phyloP scores from a whole-genome alignment of 1,140 invertebrate species.

The Psix sp. region DNA sequence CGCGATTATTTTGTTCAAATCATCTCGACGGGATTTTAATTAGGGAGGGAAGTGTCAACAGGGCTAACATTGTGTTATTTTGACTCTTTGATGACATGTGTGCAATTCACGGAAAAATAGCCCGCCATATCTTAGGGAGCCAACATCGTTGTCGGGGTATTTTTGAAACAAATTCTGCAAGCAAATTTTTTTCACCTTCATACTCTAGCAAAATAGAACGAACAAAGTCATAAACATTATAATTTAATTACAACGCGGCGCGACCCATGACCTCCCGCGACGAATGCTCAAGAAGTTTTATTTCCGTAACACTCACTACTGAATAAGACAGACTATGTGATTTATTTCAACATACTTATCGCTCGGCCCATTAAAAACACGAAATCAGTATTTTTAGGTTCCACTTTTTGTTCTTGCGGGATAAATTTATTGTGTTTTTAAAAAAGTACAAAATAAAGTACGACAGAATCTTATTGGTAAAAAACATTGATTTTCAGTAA shows the following conservation, averaged over 20 bases:
- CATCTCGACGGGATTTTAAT: no score
- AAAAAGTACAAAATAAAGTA: no score
- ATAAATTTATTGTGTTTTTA: no score
- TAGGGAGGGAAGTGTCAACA: no score
- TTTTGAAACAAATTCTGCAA: conserved; percentile 1
- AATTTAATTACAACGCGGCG: conserved; percentile 30
- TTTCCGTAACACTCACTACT: conserved; percentile 22
- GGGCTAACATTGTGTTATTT: no score
- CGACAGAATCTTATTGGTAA: no score
- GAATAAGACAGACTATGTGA: conserved; percentile 27
- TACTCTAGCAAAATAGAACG: conserved; percentile 8
- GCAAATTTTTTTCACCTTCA: conserved; percentile 13
- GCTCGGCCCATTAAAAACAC: conserved; percentile 28
- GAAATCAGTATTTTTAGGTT: conserved; percentile 43
- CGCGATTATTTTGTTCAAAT: no score
- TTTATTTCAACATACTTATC: conserved; percentile 30
- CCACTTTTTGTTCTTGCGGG: no score
- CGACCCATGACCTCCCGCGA: conserved; percentile 33
- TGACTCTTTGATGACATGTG: no score
- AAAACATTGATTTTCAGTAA: no score
- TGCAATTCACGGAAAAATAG: no score
- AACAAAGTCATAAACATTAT: conserved; percentile 40
- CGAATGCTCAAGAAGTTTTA: conserved; percentile 35
- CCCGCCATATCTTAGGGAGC: no score
- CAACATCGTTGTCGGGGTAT: neutral